A percentile compares a stretch with the other conserved stretches of the same genome.
These are phyloP conservation scores for Pogonognathellus flavescens DNA, from an alignment of 1,140 invertebrate genomes.

Conservation along the genomic window DNA sequence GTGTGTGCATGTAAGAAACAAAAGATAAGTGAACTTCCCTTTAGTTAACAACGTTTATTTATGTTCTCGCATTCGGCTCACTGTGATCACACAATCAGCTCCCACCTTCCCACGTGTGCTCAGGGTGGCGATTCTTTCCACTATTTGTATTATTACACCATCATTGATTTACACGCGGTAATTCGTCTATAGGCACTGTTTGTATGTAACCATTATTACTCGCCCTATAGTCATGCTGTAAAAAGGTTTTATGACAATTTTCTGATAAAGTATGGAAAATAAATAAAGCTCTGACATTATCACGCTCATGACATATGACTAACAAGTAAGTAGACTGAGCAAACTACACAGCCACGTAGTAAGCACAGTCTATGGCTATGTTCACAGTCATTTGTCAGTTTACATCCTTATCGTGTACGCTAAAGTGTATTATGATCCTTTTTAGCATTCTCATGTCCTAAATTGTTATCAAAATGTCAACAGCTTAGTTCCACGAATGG, in stretches of 20 bases:
- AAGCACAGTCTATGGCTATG: not conserved
- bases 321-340: no score
- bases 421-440: not conserved
- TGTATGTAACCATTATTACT: no score
- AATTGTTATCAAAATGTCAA: constrained; percentile 16
- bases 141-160: not conserved
- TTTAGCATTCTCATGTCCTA: constrained; percentile 12
- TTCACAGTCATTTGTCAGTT: not conserved
- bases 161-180: not conserved
- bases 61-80: constrained; percentile 30
- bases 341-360: not conserved
- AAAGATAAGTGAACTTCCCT: constrained; percentile 18
- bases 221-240: not conserved
- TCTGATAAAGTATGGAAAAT: not conserved
- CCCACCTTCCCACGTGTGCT: constrained; percentile 8
- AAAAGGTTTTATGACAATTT: not conserved
- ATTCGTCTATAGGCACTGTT: not conserved
- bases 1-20: constrained; percentile 10
- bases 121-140: not conserved
- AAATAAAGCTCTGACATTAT: not conserved
- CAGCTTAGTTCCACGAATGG: constrained; percentile 12
- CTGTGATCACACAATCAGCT: constrained; percentile 31
- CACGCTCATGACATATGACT: not conserved
- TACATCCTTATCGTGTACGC: not conserved
- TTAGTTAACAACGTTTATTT: constrained; percentile 39